Conservation (phyloP, 2,797 vertebrate genomes). For the Acrossocheilus fasciatus region DNA sequence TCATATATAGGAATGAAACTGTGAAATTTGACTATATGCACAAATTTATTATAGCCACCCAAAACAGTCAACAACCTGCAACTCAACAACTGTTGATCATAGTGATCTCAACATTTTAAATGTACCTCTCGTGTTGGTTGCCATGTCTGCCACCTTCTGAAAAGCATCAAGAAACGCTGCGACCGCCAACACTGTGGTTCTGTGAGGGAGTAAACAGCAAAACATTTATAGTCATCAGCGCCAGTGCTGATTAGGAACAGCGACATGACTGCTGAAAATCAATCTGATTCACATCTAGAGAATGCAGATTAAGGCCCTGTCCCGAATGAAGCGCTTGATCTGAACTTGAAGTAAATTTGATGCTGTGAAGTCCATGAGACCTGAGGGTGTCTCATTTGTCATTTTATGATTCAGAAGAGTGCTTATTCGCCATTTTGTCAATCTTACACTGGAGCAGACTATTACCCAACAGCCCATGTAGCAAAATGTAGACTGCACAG, state of each 20-base stretch:
- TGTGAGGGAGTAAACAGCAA: slow-evolving; percentile 63
- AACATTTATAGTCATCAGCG: slow-evolving; percentile 12
- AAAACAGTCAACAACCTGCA: not conserved
- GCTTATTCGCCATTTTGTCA: not conserved
- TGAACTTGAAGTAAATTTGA: not conserved
- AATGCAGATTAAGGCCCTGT: not conserved
- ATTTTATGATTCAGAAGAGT: not conserved
- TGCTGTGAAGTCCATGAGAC: not conserved
- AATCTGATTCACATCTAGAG: slow-evolving; percentile 10
- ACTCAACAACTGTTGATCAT: not conserved
- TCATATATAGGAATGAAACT: not conserved
- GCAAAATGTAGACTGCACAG: not conserved
- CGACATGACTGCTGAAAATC: not conserved
- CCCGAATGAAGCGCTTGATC: not conserved
- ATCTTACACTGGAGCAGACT: not conserved
- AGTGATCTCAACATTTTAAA: not conserved
- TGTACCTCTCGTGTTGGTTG: slow-evolving; percentile 95
- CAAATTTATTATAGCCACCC: not conserved
- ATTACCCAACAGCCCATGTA: not conserved
- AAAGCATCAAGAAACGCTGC: slow-evolving; percentile 97
- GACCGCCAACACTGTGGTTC: slow-evolving; percentile 94
- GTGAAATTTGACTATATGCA: not conserved
- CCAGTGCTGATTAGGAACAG: slow-evolving; percentile 5
- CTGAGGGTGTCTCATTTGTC: not conserved
- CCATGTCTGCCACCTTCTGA: slow-evolving; percentile 98